Base-by-base conservation (phyloP, 1,140 invertebrate species). In the Drosophila saltans region DNA sequence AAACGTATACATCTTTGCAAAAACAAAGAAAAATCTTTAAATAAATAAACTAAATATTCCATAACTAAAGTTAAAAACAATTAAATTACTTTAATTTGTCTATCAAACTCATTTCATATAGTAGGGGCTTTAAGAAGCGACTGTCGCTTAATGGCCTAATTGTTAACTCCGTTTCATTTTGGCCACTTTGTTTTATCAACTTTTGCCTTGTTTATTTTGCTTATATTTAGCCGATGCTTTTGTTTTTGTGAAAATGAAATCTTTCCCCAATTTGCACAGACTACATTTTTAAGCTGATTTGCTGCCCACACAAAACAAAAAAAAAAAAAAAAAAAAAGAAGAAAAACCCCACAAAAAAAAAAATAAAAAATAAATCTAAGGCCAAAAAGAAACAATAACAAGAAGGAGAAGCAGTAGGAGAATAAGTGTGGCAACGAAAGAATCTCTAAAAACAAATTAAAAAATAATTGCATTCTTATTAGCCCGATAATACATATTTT, bases 401-500 rank as follows among this genome's bases (percentile, higher is more conserved):
- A 21, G 21, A 52, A 52, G 21, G 45, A 8, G 24, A 26, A 52
- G 7, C 6, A 21, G 16, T 8, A 48, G 1, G 21, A 48, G 10
- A 8, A 5, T 3, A 33, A 40, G 55, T 28, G 24, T 1, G 40
- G 40, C 39, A 26, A 24, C 11, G 21, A 16, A 43, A 36, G 69
- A 68, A 58, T 65, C 48, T 67, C 39, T 10, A 61, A 88, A 88
- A 82, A 70, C 68, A 88, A 86, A 86, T 86, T 83, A 83, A 78
- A 67, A 88, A 86, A 88, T 82, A 88, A 86, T 86, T 82, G 67
- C 52, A 48, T 68, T 74, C 70, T 80, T 88, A 86, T 86, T 81
- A 86, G 82, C 75, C 57, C 40, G 55, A 33, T 62, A 36, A 52
- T 43, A 69, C 55, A 80, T 82, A 80, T 65, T 88, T 88, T 81